These are phyloP conservation scores for Lydus trimaculatus DNA, from an alignment of 2,888 invertebrate genomes.

Conservation along the genomic window DNA sequence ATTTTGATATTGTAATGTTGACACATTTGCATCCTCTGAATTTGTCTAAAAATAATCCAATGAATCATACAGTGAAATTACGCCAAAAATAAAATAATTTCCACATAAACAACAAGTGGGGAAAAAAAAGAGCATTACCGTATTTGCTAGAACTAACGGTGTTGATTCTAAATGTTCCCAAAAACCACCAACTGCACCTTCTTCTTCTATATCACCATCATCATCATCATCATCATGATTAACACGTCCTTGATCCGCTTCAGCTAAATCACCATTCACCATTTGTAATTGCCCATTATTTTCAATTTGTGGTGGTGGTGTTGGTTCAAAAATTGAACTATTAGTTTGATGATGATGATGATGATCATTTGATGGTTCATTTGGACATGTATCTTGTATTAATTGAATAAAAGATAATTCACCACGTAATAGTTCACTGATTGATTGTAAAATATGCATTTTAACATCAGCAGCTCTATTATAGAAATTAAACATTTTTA, in stretches of 20 bases:
- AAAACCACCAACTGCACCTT: conserved; percentile 59
- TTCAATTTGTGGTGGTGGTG: conserved; percentile 51
- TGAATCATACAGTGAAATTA: conserved; percentile 19
- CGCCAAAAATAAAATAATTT: neutral
- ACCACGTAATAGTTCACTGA: conserved; percentile 51
- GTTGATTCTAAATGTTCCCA: conserved; percentile 37
- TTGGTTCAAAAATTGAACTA: conserved; percentile 72
- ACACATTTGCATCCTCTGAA: conserved; percentile 42
- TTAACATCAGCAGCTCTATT: conserved; percentile 52
- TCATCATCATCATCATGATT: conserved; percentile 52
- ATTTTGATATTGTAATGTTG: conserved; percentile 45
- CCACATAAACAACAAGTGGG: neutral
- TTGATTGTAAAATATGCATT: conserved; percentile 49
- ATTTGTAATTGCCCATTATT: conserved; percentile 58
- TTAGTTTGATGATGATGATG: conserved; percentile 64
- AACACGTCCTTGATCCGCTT: conserved; percentile 79
- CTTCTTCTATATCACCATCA: conserved; percentile 47
- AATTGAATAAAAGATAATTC: conserved; percentile 55
- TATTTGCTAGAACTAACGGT: neutral
- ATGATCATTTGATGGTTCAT: conserved; percentile 54
- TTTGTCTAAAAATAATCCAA: conserved; percentile 39
- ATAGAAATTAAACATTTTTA: too few species aligned
- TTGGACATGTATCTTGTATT: conserved; percentile 51
- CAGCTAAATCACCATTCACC: conserved; percentile 78
- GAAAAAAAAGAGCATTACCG: neutral